phyloP scores from a whole-genome alignment of 2,113 vertebrate species.

The Otus sunia region DNA sequence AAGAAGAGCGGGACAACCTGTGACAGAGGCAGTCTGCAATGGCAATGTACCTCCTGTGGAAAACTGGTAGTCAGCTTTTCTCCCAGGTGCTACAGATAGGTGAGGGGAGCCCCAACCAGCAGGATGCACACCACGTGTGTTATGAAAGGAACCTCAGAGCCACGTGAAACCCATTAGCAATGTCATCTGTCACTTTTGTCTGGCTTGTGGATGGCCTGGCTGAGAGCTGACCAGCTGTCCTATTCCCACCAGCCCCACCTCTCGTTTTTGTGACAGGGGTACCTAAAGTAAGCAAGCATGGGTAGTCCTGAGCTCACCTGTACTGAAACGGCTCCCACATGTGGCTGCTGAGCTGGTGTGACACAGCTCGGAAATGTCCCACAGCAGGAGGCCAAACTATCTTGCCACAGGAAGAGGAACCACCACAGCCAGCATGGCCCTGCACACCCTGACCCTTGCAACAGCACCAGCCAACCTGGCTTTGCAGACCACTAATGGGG shows the following conservation, averaged over 20 bases:
- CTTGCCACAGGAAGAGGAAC: neutral
- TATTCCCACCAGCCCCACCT: neutral
- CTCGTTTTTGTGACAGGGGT: neutral
- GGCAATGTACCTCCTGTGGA: neutral
- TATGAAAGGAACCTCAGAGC: neutral
- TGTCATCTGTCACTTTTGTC: neutral
- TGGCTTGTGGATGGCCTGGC: neutral
- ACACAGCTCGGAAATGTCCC: neutral
- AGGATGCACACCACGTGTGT: neutral
- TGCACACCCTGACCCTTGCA: neutral
- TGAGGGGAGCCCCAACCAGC: neutral
- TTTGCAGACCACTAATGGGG: neutral
- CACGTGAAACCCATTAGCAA: neutral
- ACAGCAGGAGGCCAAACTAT: neutral
- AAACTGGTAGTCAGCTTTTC: neutral
- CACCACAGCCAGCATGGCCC: neutral
- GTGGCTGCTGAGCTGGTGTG: neutral
- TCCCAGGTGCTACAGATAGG: neutral
- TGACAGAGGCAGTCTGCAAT: neutral
- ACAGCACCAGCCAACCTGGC: neutral
- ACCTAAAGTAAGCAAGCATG: neutral
- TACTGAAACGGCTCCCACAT: accelerated
- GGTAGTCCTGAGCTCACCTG: neutral
- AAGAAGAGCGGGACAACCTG: neutral
- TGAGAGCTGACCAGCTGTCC: neutral